Evolutionary conservation across 92 coral and sea anemone species (phyloP), one percentile per base, ranked within the genome.

Genomic region (Phenganax subtilis): DNA sequence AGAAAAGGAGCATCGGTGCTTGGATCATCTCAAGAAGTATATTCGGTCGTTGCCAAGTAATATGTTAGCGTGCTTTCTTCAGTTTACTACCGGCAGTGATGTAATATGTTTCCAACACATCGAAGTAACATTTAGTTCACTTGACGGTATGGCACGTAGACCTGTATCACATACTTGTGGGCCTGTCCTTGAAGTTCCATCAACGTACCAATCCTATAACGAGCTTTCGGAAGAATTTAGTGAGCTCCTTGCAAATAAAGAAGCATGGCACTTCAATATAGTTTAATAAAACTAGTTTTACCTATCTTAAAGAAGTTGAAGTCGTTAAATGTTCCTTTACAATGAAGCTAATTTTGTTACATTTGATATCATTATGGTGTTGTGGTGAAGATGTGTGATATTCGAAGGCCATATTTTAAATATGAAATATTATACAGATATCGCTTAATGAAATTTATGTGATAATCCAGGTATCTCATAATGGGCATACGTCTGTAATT

Each of bases 201-300:
- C 88, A 76, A 81, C 82, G 31, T 81, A 86, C 31, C 88, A 84
- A 67, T 84, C 82, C 12, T 89, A 87, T 80, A 89, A 84, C 31
- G 90, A 87, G 65, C 52, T 89, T 62, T 68, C 86, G 16, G 92
- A 89, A 62, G 88, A 84, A 55, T 87, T 89, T 63, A 84, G 84
- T 10, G 80, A 68, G 54, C 51, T 89, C 29, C 83, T 89, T 16
- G 63, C 71, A 7, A 71, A 87, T 7, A 87, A 85, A 62, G 88
- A 89, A 54, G 85, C 90, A 47, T 89, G 92, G 92, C 58, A 85
- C 12, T 89, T 87, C 37, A 89, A 84, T 57, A 89, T 89, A 52
- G 83, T 77, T 11, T 77, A 44, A 77, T 51, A 55, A 1, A 37
- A 37, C 47, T 37, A 37, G 47, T 37, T 37, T 37, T 37, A 37